Conservation (phyloP, 1,140 invertebrate species). For the Lepidurus couesii region DNA sequence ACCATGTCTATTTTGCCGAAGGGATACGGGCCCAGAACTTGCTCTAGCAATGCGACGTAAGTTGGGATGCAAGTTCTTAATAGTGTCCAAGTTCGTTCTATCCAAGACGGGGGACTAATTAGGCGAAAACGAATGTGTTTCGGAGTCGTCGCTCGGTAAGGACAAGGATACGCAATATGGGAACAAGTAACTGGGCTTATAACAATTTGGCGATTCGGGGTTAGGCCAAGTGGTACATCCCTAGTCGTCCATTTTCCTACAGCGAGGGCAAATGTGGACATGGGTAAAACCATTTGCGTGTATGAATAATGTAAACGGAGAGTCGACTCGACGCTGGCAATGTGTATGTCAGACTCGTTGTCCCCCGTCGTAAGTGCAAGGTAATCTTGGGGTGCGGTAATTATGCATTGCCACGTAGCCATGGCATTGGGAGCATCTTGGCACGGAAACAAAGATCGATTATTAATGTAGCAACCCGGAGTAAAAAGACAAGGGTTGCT, state of each 20-base stretch:
- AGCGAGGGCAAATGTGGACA: slow-evolving; percentile 48
- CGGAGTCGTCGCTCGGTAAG: neutral
- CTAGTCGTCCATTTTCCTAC: slow-evolving; percentile 42
- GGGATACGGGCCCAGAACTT: slow-evolving; percentile 45
- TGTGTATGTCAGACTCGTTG: slow-evolving; percentile 30
- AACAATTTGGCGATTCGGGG: neutral
- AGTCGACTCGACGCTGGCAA: neutral
- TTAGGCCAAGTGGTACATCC: slow-evolving; percentile 20
- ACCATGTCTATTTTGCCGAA: slow-evolving; percentile 47
- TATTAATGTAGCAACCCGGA: slow-evolving; percentile 46
- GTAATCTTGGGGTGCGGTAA: slow-evolving; percentile 39
- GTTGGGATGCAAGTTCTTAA: slow-evolving; percentile 26
- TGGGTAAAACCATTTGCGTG: slow-evolving; percentile 44
- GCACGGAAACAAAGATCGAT: slow-evolving; percentile 47
- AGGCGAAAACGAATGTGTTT: neutral
- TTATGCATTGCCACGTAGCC: slow-evolving; percentile 47
- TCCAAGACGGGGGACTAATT: neutral
- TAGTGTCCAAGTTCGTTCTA: neutral
- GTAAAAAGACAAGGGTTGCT: slow-evolving; percentile 44
- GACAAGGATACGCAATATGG: slow-evolving; percentile 32
- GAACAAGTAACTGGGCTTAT: slow-evolving; percentile 17
- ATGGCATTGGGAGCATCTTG: slow-evolving; percentile 48
- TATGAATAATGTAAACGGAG: slow-evolving; percentile 40
- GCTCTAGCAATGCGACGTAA: slow-evolving; percentile 38
- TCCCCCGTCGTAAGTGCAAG: slow-evolving; percentile 47